phyloP scores from a whole-genome alignment of 2,888 invertebrate species.

The Athalia rosae region DNA sequence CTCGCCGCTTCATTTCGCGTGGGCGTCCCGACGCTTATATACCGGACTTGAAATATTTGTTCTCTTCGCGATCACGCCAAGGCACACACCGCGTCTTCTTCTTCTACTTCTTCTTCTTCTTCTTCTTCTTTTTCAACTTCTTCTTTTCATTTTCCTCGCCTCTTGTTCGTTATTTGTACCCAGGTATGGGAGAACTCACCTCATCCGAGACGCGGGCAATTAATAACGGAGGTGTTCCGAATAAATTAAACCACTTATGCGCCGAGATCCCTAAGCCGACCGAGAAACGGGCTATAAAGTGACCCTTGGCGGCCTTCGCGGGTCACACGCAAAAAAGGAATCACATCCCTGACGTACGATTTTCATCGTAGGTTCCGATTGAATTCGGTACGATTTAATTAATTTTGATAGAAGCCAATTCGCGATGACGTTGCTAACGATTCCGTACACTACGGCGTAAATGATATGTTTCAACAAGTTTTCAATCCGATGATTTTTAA shows the following conservation, averaged over 20 bases:
- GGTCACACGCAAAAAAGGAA: no score
- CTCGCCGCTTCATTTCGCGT: background rate
- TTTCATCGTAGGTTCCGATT: no score
- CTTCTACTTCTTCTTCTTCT: conserved; percentile 38
- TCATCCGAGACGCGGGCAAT: conserved; percentile 63
- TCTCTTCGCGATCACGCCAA: background rate
- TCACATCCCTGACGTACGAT: no score
- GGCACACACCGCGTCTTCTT: conserved; percentile 10
- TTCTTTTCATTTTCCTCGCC: conserved; percentile 59
- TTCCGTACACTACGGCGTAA: no score
- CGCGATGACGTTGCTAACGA: no score
- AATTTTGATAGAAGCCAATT: no score
- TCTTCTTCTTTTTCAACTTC: conserved; percentile 51
- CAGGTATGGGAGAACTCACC: conserved; percentile 61
- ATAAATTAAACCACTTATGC: conserved; percentile 71
- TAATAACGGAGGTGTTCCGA: conserved; percentile 72
- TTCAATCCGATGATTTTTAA: no score
- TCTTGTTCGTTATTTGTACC: conserved; percentile 72
- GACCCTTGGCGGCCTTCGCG: no score
- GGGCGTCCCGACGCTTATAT: conserved; percentile 2
- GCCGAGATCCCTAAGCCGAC: background rate
- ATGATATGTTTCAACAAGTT: no score
- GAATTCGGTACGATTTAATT: no score
- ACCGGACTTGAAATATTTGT: background rate
- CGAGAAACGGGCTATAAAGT: no score